Conservation (phyloP, 1,140 invertebrate species). For the Chionoecetes opilio region DNA sequence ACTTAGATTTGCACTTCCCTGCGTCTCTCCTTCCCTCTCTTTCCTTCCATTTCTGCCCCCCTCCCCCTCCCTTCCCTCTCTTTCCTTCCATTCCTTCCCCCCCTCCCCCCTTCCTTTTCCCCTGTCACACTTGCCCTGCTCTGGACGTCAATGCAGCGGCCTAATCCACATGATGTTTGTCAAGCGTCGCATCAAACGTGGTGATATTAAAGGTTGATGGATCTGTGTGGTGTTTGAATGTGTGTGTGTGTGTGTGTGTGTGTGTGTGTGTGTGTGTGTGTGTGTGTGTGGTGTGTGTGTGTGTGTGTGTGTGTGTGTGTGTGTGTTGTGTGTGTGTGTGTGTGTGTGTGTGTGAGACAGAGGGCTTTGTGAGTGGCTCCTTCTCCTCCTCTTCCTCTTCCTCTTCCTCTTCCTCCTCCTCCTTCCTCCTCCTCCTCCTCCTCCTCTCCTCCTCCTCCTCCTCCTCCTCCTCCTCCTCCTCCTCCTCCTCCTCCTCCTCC, state of each 20-base stretch:
- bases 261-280: conserved; percentile 21
- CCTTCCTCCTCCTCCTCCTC: no score
- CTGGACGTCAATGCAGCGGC: background rate
- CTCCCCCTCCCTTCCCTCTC: background rate
- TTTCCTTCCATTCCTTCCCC: no score
- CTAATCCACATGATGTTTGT: background rate
- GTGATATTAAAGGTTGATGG: background rate
- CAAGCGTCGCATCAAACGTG: background rate
- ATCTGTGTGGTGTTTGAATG: background rate
- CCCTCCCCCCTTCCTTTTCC: no score
- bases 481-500: background rate
- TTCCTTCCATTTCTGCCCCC: no score
- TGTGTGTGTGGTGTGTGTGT: background rate
- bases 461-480: background rate
- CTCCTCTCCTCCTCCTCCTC: no score
- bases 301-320: conserved; percentile 24
- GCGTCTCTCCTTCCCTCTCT: no score
- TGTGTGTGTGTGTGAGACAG: conserved; percentile 27
- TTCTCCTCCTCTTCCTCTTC: no score
- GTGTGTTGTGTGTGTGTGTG: background rate
- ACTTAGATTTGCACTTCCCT: no score
- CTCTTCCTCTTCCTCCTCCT: no score
- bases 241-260: conserved; percentile 7
- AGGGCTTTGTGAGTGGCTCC: no score
- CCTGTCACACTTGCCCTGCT: background rate